Evolutionary conservation across 2,888 invertebrate species (phyloP).

Genomic region (Anthophora plumipes): DNA sequence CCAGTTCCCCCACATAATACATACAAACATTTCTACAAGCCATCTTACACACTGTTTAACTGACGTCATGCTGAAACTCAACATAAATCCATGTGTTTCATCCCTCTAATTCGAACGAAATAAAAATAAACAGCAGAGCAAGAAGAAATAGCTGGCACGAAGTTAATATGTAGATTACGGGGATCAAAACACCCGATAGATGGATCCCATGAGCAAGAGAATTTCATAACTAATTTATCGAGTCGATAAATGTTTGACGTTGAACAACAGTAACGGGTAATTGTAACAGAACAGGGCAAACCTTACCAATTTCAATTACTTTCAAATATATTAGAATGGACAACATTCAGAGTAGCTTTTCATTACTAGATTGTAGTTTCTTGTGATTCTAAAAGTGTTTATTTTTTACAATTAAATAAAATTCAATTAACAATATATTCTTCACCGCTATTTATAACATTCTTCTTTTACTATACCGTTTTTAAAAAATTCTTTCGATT

Average conservation of each 20-base stretch:
- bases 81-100: not conserved
- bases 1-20: too few relatives aligned
- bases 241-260: slow-evolving; percentile 23
- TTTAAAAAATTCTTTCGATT: too few relatives aligned
- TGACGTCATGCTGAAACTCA: not conserved
- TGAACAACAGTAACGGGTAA: slow-evolving; percentile 18
- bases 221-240: slow-evolving; percentile 10
- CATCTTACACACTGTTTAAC: not conserved
- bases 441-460: too few relatives aligned
- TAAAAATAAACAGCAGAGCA: not conserved
- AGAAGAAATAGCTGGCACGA: not conserved
- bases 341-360: too few relatives aligned
- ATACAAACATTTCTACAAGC: not conserved
- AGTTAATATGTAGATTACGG: not conserved
- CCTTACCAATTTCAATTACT: too few relatives aligned
- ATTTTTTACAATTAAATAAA: too few relatives aligned
- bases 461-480: too few relatives aligned
- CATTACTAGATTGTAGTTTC: too few relatives aligned
- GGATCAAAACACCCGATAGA: not conserved
- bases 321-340: too few relatives aligned
- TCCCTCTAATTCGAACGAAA: not conserved
- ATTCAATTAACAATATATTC: too few relatives aligned
- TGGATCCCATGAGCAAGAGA: not conserved
- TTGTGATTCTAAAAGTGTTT: too few relatives aligned
- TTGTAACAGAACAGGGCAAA: too few relatives aligned